phyloP scores from a whole-genome alignment of 1,140 invertebrate species.

The Cydia strobilella region DNA sequence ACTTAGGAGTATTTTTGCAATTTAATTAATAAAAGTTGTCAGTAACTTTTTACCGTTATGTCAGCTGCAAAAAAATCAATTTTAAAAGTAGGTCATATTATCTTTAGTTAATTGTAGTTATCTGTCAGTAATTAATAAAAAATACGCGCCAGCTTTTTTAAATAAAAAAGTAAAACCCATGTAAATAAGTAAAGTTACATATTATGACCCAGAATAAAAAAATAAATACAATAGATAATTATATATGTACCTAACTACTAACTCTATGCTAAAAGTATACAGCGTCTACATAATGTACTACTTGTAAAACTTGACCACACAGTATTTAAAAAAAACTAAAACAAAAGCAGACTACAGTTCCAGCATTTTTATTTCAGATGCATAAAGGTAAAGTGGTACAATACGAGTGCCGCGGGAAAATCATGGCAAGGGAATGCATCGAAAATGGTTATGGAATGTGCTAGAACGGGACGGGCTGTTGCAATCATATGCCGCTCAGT shows the following conservation, averaged over 20 bases:
- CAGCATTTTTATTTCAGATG: conserved; percentile 34
- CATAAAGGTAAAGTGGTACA: conserved; percentile 58
- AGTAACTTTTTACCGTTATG: too few relatives aligned
- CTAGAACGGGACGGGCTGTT: conserved; percentile 68
- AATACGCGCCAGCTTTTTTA: too few relatives aligned
- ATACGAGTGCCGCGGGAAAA: conserved; percentile 74
- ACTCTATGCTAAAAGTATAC: conserved; percentile 2
- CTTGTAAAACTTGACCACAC: not conserved
- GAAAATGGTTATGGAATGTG: conserved; percentile 79
- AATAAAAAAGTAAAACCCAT: too few relatives aligned
- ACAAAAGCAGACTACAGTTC: conserved; percentile 19
- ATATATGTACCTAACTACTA: not conserved
- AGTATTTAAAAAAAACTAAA: conserved; percentile 1
- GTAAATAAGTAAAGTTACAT: too few relatives aligned
- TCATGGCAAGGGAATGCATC: conserved; percentile 79
- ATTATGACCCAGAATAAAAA: not conserved
- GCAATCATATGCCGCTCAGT: conserved; percentile 68
- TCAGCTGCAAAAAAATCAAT: too few relatives aligned
- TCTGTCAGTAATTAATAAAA: too few relatives aligned
- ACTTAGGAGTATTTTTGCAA: too few relatives aligned
- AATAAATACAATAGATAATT: not conserved
- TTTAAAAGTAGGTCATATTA: too few relatives aligned
- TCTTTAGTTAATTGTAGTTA: too few relatives aligned
- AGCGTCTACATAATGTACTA: not conserved
- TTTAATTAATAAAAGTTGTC: too few relatives aligned